These are phyloP conservation scores for Phalacrocorax pelagicus DNA, from an alignment of 2,113 vertebrate species.

Conservation along the genomic window DNA sequence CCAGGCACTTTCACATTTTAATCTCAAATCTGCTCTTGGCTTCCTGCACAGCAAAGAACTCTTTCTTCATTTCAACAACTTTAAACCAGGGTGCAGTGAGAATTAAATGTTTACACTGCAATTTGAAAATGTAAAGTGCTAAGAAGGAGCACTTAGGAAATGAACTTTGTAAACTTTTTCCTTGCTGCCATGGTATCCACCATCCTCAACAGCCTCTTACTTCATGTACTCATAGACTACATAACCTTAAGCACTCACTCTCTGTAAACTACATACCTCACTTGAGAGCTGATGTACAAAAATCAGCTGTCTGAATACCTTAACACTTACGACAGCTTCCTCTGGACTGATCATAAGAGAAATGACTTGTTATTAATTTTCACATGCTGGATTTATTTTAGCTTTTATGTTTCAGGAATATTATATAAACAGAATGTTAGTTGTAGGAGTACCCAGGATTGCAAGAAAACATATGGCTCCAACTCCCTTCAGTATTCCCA, in stretches of 20 bases:
- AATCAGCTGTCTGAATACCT: constrained; percentile 64
- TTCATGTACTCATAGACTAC: not conserved
- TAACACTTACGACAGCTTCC: constrained; percentile 54
- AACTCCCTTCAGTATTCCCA: not conserved
- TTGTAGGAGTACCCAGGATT: constrained; percentile 12
- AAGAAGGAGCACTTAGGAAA: constrained; percentile 44
- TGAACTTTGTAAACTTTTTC: constrained; percentile 33
- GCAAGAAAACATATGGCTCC: constrained; percentile 4
- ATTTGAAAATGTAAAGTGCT: constrained; percentile 45
- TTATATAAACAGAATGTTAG: constrained; percentile 24
- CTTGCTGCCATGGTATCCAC: constrained; percentile 25
- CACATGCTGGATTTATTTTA: constrained; percentile 42
- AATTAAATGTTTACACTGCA: constrained; percentile 49
- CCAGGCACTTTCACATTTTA: not conserved
- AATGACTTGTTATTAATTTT: constrained; percentile 55
- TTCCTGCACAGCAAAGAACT: constrained; percentile 24
- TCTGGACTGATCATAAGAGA: constrained; percentile 34
- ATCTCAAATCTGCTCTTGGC: constrained; percentile 12
- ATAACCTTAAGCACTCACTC: constrained; percentile 28
- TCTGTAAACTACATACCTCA: constrained; percentile 56
- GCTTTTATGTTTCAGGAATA: constrained; percentile 45
- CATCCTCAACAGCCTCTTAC: constrained; percentile 14
- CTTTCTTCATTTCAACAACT: constrained; percentile 53
- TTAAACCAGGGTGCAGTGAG: constrained; percentile 14
- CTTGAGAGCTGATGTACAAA: constrained; percentile 61